phyloP scores from a whole-genome alignment of 2,113 vertebrate species.

The Solea solea region DNA sequence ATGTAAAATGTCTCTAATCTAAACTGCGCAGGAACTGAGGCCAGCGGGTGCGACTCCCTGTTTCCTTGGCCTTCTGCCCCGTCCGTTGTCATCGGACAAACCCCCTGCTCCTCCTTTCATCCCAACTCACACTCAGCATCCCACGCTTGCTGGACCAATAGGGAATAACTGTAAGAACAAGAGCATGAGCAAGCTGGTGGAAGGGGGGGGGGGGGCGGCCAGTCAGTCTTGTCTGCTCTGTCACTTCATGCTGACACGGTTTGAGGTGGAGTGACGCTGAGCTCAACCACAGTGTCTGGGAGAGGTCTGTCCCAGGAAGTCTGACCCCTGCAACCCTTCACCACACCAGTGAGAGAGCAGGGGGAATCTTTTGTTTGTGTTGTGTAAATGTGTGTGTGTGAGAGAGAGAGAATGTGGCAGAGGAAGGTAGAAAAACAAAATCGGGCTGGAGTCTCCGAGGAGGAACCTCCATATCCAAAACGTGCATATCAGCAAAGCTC shows the following conservation, averaged over 20 bases:
- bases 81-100: constrained; percentile 62
- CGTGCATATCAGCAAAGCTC: constrained; percentile 64
- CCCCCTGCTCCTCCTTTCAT: constrained; percentile 59
- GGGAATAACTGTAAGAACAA: constrained; percentile 61
- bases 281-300: constrained; percentile 65
- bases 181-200: constrained; percentile 23
- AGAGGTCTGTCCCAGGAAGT: constrained; percentile 59
- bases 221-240: constrained; percentile 59
- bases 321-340: constrained; percentile 61
- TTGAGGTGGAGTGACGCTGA: constrained; percentile 77
- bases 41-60: constrained; percentile 44
- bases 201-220: constrained; percentile 20
- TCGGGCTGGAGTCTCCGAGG: constrained; percentile 46
- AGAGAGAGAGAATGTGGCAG: not conserved
- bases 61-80: constrained; percentile 64
- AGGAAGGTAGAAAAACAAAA: constrained; percentile 7
- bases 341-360: constrained; percentile 49
- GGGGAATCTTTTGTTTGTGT: constrained; percentile 56
- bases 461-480: constrained; percentile 57
- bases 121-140: constrained; percentile 62
- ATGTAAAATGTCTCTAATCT: constrained; percentile 69
- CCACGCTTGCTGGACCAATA: constrained; percentile 53
- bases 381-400: constrained; percentile 50
- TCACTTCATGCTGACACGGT: constrained; percentile 78
- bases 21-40: constrained; percentile 57